Evolutionary conservation across 2,797 vertebrate genomes (phyloP), one percentile per base, ranked within the genome.

Genomic region (Orestias chungarensis): DNA sequence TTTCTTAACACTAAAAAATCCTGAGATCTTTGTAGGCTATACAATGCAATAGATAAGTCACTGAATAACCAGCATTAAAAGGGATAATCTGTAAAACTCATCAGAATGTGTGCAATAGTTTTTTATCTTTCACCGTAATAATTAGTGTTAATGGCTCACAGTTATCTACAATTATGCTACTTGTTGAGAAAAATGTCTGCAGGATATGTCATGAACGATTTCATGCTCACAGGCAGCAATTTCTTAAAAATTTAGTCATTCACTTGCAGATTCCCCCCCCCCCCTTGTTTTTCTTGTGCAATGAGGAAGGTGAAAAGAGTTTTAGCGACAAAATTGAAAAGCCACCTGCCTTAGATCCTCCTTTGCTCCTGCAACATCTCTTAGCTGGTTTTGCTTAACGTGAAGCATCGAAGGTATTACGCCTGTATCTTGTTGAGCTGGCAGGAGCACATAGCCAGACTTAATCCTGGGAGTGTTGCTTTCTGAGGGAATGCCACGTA

Each of bases 391-490:
- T 64, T 33, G 54, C 46, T 65, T 69, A 43, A 80, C 78, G 75
- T 73, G 57, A 80, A 82, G 82, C 74, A 82, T 82, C 76, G n/a
- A 82, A 86, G 84, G 85, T 85, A 73, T 87, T 87, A 78, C 74
- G 82, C 70, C 68, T 88, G 47, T 86, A 86, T 91, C 88, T 84
- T 76, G 79, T 87, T 87, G 50, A 86, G 87, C 87, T 85, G 89
- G 89, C 64, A 64, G 69, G 74, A 75, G 82, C 79, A 11, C 70
- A 11, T 68, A 82, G 89, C 84, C 83, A 80, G 84, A 54, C 29
- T 79, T 88, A 89, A 92, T 90, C 86, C 89, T 83, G 55, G 1
- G 75, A 79, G 84, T 76, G 83, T 76, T 65, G 80, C 70, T 50
- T 67, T 64, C 74, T 52, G 72, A 75, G 85, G 88, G 88, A 71